These are phyloP conservation scores for Maniola hyperantus DNA, from an alignment of 2,888 invertebrate genomes.

Conservation along the genomic window DNA sequence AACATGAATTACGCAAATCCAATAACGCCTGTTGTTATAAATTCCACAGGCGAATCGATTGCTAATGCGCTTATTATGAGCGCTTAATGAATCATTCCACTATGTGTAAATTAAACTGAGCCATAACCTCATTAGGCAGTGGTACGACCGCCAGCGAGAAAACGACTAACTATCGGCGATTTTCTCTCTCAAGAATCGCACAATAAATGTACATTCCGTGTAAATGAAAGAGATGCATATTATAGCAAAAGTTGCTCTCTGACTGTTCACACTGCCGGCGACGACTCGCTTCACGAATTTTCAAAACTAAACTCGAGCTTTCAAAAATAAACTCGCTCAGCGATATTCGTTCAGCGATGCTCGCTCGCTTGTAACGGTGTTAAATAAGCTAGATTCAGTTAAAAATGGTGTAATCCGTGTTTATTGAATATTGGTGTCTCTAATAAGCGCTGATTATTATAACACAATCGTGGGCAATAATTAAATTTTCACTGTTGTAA, in stretches of 20 bases:
- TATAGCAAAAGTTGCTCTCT: too few relatives aligned
- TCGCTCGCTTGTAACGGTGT: too few relatives aligned
- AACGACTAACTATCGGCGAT: too few relatives aligned
- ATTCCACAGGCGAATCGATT: slow-evolving; percentile 3
- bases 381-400: not conserved
- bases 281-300: too few relatives aligned
- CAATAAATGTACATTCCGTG: too few relatives aligned
- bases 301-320: too few relatives aligned
- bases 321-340: too few relatives aligned
- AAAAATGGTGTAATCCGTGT: not conserved
- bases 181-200: too few relatives aligned
- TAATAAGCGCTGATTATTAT: slow-evolving; percentile 22
- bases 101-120: slow-evolving; percentile 40
- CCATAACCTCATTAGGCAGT: slow-evolving; percentile 43
- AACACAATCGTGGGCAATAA: slow-evolving; percentile 38
- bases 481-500: slow-evolving; percentile 34
- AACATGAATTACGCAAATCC: not conserved
- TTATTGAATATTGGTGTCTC: not conserved
- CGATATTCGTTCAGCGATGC: too few relatives aligned
- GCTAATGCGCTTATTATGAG: not conserved
- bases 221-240: too few relatives aligned
- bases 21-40: slow-evolving; percentile 3
- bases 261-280: too few relatives aligned
- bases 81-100: slow-evolving; percentile 37
- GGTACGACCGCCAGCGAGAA: too few relatives aligned